Conservation (phyloP, 2,888 invertebrate genomes). For the Saturnia japonica region DNA sequence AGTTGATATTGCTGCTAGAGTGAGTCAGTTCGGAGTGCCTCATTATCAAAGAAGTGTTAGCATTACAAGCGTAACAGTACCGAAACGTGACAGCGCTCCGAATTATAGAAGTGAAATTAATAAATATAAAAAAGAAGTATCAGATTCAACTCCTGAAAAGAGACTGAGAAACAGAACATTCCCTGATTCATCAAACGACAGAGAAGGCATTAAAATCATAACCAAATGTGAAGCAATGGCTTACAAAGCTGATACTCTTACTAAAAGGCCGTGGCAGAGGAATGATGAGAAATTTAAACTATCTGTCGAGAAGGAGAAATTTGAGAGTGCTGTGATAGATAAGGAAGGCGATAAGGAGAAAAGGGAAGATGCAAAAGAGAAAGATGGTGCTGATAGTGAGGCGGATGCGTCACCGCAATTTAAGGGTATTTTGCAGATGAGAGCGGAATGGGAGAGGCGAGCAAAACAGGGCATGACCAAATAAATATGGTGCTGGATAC, state of each 20-base stretch:
- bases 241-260: conserved; percentile 73
- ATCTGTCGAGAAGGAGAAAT: conserved; percentile 63
- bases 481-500: conserved; percentile 75
- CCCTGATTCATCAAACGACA: conserved; percentile 75
- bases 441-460: conserved; percentile 90
- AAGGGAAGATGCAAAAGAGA: conserved; percentile 58
- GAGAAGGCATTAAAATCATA: conserved; percentile 72
- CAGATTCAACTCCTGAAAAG: conserved; percentile 78
- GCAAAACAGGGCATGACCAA: conserved; percentile 87
- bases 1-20: conserved; percentile 71
- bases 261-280: conserved; percentile 71
- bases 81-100: conserved; percentile 73
- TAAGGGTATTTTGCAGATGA: conserved; percentile 88
- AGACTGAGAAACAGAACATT: conserved; percentile 75
- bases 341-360: conserved; percentile 63
- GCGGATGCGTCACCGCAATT: conserved; percentile 80
- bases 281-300: conserved; percentile 63
- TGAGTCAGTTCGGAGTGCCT: conserved; percentile 70
- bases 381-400: conserved; percentile 55
- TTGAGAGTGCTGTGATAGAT: conserved; percentile 72
- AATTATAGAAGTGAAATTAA: conserved; percentile 68
- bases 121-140: conserved; percentile 78
- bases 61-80: conserved; percentile 64
- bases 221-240: conserved; percentile 66
- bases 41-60: conserved; percentile 75